Conservation (phyloP, 2,888 invertebrate species). For the Ichneumon xanthorius region DNA sequence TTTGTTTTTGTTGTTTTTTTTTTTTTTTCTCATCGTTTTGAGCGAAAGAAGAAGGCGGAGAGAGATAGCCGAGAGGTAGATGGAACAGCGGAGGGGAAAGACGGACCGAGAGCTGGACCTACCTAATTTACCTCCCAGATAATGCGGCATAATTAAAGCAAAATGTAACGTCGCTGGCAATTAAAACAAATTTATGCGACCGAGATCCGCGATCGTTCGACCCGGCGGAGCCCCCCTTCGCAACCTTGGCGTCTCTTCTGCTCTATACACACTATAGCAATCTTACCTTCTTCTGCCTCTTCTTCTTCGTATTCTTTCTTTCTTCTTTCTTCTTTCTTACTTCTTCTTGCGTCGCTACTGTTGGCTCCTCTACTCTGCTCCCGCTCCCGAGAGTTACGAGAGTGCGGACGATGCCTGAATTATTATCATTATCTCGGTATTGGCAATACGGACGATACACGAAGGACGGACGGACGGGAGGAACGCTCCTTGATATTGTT, state of each 20-base stretch:
- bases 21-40: constrained; percentile 45
- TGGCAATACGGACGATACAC: constrained; percentile 60
- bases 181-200: constrained; percentile 85
- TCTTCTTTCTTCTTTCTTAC: constrained; percentile 45
- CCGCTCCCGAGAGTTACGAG: constrained; percentile 63
- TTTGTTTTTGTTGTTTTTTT: constrained; percentile 21
- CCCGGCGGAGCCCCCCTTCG: constrained; percentile 75
- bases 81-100: constrained; percentile 70
- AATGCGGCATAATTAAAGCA: constrained; percentile 85
- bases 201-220: constrained; percentile 84
- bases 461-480: constrained; percentile 52
- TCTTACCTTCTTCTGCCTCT: constrained; percentile 46
- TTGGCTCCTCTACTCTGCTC: constrained; percentile 28
- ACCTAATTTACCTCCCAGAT: constrained; percentile 85
- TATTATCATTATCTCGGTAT: constrained; percentile 69
- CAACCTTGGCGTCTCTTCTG: constrained; percentile 69
- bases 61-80: constrained; percentile 48
- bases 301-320: constrained; percentile 33
- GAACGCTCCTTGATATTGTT: constrained; percentile 60
- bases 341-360: constrained; percentile 50
- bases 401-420: constrained; percentile 62
- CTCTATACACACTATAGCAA: constrained; percentile 59
- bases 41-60: constrained; percentile 62
- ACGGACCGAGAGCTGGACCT: constrained; percentile 82
- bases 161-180: constrained; percentile 85